phyloP scores from a whole-genome alignment of 1,140 invertebrate species.

The Drosophila sp. region DNA sequence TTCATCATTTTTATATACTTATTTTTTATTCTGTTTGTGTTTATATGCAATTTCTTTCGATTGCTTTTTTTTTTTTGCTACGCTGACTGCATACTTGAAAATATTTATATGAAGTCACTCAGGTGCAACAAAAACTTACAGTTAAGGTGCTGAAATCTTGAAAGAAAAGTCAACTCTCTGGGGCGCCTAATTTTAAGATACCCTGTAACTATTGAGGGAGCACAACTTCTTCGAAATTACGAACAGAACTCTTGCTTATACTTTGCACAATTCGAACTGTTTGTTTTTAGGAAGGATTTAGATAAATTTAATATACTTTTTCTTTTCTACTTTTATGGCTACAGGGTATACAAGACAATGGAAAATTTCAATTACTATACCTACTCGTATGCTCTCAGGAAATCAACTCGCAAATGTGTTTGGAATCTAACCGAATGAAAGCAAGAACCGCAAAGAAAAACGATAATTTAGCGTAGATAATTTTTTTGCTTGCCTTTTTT shows the following conservation, averaged over 20 bases:
- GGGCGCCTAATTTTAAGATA: neutral
- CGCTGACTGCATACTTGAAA: constrained; percentile 48
- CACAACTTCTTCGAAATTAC: too few relatives aligned
- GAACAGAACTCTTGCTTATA: too few relatives aligned
- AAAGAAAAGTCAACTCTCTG: constrained; percentile 31
- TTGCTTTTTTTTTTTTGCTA: constrained; percentile 24
- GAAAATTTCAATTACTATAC: constrained; percentile 19
- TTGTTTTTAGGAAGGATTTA: too few relatives aligned
- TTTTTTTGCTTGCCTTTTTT: constrained; percentile 26
- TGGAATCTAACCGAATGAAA: constrained; percentile 38
- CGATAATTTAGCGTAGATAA: constrained; percentile 68
- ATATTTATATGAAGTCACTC: constrained; percentile 58
- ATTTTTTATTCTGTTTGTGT: constrained; percentile 28
- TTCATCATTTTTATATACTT: neutral
- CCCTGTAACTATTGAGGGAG: neutral
- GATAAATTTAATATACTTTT: neutral
- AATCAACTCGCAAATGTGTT: constrained; percentile 34
- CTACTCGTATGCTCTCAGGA: constrained; percentile 26
- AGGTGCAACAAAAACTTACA: constrained; percentile 56
- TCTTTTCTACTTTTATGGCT: neutral
- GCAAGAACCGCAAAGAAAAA: constrained; percentile 44
- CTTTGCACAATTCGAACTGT: too few relatives aligned
- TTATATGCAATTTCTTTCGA: constrained; percentile 37
- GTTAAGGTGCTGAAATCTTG: constrained; percentile 27
- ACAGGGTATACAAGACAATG: constrained; percentile 41